Percentiles rank a stretch among this genome's conserved stretches.
These are phyloP conservation scores for Ellobius talpinus DNA, from an alignment of 2,113 vertebrate species.

Conservation along the genomic window DNA sequence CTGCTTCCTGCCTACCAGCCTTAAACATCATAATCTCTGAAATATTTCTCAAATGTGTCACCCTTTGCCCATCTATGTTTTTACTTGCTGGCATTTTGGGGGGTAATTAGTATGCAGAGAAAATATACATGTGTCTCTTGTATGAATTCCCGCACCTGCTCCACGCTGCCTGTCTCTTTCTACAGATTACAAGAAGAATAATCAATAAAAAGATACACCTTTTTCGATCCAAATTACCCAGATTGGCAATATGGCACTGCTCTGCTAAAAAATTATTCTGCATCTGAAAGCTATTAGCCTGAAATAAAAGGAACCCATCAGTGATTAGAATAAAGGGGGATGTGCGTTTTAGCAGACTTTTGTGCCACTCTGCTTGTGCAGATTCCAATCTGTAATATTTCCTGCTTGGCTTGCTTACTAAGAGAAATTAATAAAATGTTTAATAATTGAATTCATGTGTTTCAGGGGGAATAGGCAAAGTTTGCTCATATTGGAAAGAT, in stretches of 20 bases:
- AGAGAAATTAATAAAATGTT: background rate
- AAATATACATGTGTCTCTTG: background rate
- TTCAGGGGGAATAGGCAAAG: background rate
- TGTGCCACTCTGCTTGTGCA: background rate
- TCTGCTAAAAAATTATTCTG: constrained; percentile 1
- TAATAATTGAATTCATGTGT: background rate
- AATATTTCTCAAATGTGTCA: background rate
- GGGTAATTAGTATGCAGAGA: background rate
- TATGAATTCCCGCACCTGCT: background rate
- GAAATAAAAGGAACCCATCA: background rate
- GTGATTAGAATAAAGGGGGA: background rate
- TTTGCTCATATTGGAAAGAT: background rate
- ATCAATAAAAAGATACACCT: background rate
- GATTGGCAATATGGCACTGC: background rate
- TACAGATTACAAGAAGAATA: background rate
- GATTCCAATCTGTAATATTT: background rate
- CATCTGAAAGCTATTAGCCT: background rate
- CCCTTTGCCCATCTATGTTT: background rate
- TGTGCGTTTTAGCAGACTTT: background rate
- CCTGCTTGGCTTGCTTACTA: background rate
- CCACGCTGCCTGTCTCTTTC: background rate
- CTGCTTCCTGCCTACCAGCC: background rate
- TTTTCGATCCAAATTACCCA: background rate
- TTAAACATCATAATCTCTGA: background rate
- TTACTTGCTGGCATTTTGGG: background rate